A percentile compares a stretch with the other conserved stretches of the same genome.
These are phyloP conservation scores for Stenurella melanura DNA, from an alignment of 2,888 invertebrate genomes.

Conservation along the genomic window DNA sequence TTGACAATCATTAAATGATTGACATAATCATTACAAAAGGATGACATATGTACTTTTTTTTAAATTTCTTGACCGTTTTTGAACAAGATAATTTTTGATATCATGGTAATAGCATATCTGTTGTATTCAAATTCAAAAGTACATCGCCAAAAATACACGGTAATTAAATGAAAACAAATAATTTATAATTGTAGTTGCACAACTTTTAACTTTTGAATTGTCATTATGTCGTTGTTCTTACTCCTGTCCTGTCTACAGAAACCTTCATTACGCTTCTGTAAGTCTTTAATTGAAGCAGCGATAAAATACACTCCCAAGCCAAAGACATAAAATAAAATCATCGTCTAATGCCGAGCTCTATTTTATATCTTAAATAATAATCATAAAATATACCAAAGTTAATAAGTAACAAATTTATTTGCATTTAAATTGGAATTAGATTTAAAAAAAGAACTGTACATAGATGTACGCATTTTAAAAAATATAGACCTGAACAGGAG, in stretches of 20 bases:
- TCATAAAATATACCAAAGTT: slow-evolving; percentile 42
- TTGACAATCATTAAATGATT: too few species aligned
- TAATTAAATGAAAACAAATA: too few species aligned
- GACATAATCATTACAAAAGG: too few species aligned
- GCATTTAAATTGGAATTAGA: slow-evolving; percentile 49
- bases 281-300: slow-evolving; percentile 21
- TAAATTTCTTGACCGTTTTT: too few species aligned
- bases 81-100: too few species aligned
- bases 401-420: slow-evolving; percentile 44
- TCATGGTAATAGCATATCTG: too few species aligned
- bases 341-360: slow-evolving; percentile 33
- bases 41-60: too few species aligned
- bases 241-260: background rate
- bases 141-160: too few species aligned
- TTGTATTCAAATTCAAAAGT: too few species aligned
- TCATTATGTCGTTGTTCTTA: background rate
- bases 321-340: slow-evolving; percentile 39
- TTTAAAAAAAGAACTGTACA: slow-evolving; percentile 33
- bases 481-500: slow-evolving; percentile 40
- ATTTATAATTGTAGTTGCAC: too few species aligned
- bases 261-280: background rate
- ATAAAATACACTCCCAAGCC: slow-evolving; percentile 36
- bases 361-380: slow-evolving; percentile 40
- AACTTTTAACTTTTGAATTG: too few species aligned
- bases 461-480: slow-evolving; percentile 40